Conservation (phyloP, 2,888 invertebrate genomes). For the Tenthredo notha region DNA sequence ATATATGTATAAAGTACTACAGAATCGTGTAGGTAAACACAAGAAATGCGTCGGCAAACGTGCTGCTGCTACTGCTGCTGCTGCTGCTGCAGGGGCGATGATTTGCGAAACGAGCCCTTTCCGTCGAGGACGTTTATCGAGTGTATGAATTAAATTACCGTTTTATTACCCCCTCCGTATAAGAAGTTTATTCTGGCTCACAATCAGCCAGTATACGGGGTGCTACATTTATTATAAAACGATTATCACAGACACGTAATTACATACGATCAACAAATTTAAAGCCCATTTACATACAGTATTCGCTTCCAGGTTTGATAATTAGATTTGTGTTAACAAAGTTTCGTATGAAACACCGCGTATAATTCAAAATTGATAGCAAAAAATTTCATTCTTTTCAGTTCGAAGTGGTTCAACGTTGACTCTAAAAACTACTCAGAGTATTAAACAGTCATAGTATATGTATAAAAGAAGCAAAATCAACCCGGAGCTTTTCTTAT, state of each 20-base stretch:
- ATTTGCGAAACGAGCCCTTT: conserved; percentile 76
- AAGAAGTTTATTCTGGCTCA: conserved; percentile 32
- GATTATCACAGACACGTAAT: neutral
- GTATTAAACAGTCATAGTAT: too few relatives aligned
- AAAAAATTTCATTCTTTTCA: too few relatives aligned
- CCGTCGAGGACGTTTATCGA: conserved; percentile 72
- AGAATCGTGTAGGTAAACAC: neutral
- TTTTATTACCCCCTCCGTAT: conserved; percentile 76
- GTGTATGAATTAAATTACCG: conserved; percentile 78
- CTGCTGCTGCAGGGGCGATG: conserved; percentile 64
- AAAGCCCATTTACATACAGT: neutral
- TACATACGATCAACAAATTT: neutral
- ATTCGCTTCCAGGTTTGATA: neutral
- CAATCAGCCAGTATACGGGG: conserved; percentile 14
- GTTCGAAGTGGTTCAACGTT: too few relatives aligned
- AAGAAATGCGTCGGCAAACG: conserved; percentile 12
- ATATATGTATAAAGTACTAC: neutral
- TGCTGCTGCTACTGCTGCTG: neutral
- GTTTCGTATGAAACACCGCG: too few relatives aligned
- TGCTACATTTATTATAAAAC: neutral
- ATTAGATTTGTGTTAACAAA: neutral
- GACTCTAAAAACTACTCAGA: too few relatives aligned
- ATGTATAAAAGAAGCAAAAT: too few relatives aligned
- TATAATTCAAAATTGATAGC: too few relatives aligned
- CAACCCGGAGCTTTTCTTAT: too few relatives aligned